Evolutionary conservation across 2,797 vertebrate genomes (phyloP), one percentile per base, ranked within the genome.

Genomic region (Phoebastria nigripes): DNA sequence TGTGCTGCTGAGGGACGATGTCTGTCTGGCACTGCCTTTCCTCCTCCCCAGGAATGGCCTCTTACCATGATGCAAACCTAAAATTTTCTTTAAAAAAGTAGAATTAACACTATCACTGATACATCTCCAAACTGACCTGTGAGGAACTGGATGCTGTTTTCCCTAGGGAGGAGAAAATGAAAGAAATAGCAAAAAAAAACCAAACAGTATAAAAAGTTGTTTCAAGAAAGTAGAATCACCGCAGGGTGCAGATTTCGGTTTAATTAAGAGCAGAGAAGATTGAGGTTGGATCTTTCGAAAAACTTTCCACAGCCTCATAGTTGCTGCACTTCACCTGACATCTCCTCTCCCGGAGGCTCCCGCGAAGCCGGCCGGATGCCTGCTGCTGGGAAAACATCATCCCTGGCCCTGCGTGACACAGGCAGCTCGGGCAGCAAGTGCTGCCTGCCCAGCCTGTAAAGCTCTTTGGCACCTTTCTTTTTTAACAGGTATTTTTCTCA

Each of bases 281-380:
- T 69, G 84, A 58, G 9, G 42, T 35, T 90, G 55, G 13, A 26
- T 63, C 9, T 70, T 82, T 20, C 2, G 1, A 47, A 62, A 58
- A 39, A 5, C 35, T 18, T 84, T 35, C 28, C 35, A 16, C 22
- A 29, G 12, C 14, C 42, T 85, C 3, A 4, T 11, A 37, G 19
- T 33, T 80, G 18, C 42, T 91, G 35, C 35, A 5, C 31, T 86
- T 70, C 28, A 39, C 19, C 54, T 82, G 25, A 11, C 3, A 1
- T 35, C 15, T 51, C 8, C 20, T 37, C 16, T 54, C 13, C 21
- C 5, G 1, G 24, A 35, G 35, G 51, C 44, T 58, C 35, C 7
- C 1, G 1, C 31, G 31, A 28, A 39, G 42, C 41, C 0, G 2
- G 8, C 6, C 1, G 1, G 52, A 9, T 0, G 4, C 24, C 18